Conservation (phyloP, 2,797 vertebrate species). For the Tinamus major region DNA sequence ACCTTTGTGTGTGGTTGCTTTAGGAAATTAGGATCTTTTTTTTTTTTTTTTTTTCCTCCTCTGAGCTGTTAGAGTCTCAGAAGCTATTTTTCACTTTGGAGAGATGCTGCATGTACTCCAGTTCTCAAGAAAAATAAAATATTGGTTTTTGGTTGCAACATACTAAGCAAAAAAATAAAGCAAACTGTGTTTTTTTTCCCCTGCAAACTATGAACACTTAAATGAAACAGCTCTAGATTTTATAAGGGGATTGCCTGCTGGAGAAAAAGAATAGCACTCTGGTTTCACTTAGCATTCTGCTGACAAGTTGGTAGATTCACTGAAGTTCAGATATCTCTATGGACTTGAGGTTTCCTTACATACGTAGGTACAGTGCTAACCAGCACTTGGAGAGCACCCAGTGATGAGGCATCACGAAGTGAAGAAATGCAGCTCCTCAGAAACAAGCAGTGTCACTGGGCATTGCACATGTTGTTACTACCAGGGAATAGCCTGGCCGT, state of each 20-base stretch:
- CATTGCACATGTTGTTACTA: not conserved
- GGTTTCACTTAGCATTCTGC: slow-evolving; percentile 41
- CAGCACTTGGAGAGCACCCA: not conserved
- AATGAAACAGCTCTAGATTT: not conserved
- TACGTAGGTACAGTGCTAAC: rapidly evolving
- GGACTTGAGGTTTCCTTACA: not conserved
- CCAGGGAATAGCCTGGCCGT: not conserved
- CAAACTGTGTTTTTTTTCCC: not conserved
- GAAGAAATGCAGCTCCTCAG: not conserved
- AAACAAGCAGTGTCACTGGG: not conserved
- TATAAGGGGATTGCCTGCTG: slow-evolving; percentile 1
- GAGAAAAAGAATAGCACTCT: not conserved
- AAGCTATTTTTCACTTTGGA: slow-evolving; percentile 21
- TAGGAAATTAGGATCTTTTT: slow-evolving; percentile 6
- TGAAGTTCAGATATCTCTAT: not conserved
- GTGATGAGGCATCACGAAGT: not conserved
- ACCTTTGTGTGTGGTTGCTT: not conserved
- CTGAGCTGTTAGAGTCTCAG: not conserved
- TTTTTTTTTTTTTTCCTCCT: not conserved
- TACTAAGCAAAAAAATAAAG: not conserved
- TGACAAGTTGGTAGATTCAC: not conserved
- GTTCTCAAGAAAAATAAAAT: not conserved
- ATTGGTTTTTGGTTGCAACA: slow-evolving; percentile 27
- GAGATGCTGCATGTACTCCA: not conserved
- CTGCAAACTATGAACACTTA: not conserved